Evolutionary conservation across 2,888 invertebrate species (phyloP), one percentile per base, ranked within the genome.

Genomic region (Ptychoptera albimana): DNA sequence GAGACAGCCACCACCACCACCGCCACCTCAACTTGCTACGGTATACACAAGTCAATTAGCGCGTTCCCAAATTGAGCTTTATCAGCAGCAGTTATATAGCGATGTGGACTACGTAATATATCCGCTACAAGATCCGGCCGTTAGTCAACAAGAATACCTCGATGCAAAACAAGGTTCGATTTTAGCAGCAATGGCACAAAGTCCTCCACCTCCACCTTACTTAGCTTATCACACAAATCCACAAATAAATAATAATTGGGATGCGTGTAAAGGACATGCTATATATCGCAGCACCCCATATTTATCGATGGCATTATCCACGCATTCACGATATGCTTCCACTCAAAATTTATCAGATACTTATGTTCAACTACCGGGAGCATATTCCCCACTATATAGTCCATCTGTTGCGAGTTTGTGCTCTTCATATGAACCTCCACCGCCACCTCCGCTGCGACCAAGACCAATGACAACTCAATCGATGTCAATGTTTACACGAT

Each of bases 41-140:
- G 75, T 79, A 1, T 80, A 79, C 54, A 74, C 78, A 32, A 75
- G 74, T 52, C 79, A 81, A 53, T 64, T 82, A 37, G 77, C 79
- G 0, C 68, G 78, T 13, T 78, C 79, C 16, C 88, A 87, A 58
- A 80, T 88, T 48, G 85, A 87, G 50, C 81, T 86, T 56, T 91
- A 87, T 56, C 84, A 87, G 54, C 86, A 87, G 57, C 89, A 89
- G 58, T 71, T 91, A 45, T 87, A 86, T 55, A 89, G 89, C 48
- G 89, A 91, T 57, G 86, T 87, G 3, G 89, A 91, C 63, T 91
- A 87, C 57, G 89, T 91, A 8, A 86, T 89, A 60, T 91, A 88
- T 57, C 89, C 89, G 1, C 63, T 88, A 49, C 88, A 88, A 64
- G 89, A 91, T 63, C 88, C 89, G 9, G 80, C 85, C 0, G 75